Evolutionary conservation across 92 coral and sea anemone genomes (phyloP).

Genomic region (Pocillopora grandis): DNA sequence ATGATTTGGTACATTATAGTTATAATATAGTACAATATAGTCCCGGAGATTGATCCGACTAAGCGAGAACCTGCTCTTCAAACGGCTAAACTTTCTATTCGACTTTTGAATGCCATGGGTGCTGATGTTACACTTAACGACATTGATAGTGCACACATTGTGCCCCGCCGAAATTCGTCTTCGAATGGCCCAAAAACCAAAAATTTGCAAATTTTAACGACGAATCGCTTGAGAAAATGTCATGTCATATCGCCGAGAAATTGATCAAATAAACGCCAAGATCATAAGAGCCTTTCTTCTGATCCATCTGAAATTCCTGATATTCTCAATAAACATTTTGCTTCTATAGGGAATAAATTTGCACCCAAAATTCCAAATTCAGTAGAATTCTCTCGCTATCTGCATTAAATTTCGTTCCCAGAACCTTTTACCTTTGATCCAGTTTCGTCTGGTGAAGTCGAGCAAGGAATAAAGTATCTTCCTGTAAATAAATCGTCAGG

Average conservation of each 20-base stretch:
- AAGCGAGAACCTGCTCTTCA: neutral
- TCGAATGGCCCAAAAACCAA: neutral
- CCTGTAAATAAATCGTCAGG: constrained; percentile 45
- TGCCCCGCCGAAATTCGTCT: constrained; percentile 2
- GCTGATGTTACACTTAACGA: constrained; percentile 1
- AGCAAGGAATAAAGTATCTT: constrained; percentile 12
- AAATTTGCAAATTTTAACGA: too few species aligned
- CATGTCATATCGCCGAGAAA: too few species aligned
- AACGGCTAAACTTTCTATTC: neutral
- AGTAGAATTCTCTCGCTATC: neutral
- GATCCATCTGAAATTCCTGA: constrained; percentile 30
- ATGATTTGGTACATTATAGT: neutral
- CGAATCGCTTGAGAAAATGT: too few species aligned
- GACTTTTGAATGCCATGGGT: neutral
- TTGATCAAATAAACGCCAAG: neutral
- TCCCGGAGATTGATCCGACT: constrained; percentile 15
- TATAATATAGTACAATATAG: neutral
- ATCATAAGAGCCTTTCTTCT: neutral
- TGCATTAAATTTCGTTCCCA: neutral
- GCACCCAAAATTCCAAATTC: constrained; percentile 39
- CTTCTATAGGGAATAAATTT: constrained; percentile 34
- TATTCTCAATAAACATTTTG: constrained; percentile 44
- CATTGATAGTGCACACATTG: neutral
- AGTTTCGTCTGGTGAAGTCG: constrained; percentile 24
- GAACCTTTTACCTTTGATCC: constrained; percentile 19